Percentiles rank a stretch among this genome's conserved stretches.
phyloP scores from a whole-genome alignment of 1,140 invertebrate species.

The Phortica variegata region DNA sequence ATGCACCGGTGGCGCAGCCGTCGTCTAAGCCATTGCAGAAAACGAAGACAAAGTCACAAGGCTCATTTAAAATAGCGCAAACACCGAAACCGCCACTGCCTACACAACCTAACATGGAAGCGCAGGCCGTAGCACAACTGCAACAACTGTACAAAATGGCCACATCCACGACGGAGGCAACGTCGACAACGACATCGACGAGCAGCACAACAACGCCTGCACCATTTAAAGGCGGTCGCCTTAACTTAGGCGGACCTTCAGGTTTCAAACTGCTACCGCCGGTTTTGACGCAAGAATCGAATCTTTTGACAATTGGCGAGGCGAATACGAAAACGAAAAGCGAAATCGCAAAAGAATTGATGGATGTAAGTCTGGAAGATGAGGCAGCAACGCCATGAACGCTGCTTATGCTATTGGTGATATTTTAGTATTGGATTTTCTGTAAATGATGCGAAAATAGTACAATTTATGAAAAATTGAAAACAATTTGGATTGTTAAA shows the following conservation, averaged over 20 bases:
- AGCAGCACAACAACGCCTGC: constrained; percentile 10
- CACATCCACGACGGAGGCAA: constrained; percentile 8
- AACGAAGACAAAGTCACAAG: constrained; percentile 19
- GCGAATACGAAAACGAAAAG: constrained; percentile 18
- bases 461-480: too few species aligned
- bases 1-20: too few species aligned
- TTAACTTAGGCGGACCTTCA: constrained; percentile 21
- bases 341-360: constrained; percentile 47
- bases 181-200: constrained; percentile 1
- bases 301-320: constrained; percentile 19
- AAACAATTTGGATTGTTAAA: too few species aligned
- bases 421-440: too few species aligned
- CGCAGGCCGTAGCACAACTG: constrained; percentile 38
- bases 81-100: background rate
- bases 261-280: constrained; percentile 41
- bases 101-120: constrained; percentile 12
- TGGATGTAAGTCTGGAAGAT: constrained; percentile 46
- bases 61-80: constrained; percentile 7
- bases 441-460: too few species aligned
- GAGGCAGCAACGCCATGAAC: too few species aligned
- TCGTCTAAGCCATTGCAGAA: too few species aligned
- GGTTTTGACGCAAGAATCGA: constrained; percentile 28
- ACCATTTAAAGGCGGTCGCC: background rate
- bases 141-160: constrained; percentile 51
- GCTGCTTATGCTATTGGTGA: too few species aligned